Evolutionary conservation across 2,888 invertebrate genomes (phyloP).

Genomic region (Nowickia ferox): DNA sequence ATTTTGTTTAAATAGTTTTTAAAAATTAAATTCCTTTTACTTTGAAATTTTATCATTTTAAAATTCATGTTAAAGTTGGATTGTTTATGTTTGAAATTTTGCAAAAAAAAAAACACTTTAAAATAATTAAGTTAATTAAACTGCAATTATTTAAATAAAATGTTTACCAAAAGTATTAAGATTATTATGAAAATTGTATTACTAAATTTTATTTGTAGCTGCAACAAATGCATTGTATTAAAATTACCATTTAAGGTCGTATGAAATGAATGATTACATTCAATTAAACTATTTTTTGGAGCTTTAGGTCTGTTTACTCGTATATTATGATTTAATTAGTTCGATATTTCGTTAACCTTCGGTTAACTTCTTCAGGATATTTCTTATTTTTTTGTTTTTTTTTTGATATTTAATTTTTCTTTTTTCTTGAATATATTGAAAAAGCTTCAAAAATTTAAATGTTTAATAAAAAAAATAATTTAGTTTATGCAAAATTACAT

Average conservation of each 20-base stretch:
- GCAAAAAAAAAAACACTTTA: neutral
- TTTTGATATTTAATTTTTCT: too few relatives aligned
- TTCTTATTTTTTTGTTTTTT: too few relatives aligned
- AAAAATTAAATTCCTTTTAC: neutral
- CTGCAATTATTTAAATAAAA: neutral
- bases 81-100: neutral
- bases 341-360: too few relatives aligned
- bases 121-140: neutral
- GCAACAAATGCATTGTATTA: neutral
- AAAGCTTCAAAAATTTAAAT: too few relatives aligned
- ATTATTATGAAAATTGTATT: neutral
- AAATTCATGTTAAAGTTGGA: neutral
- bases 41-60: neutral
- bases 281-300: too few relatives aligned
- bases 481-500: too few relatives aligned
- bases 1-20: conserved; percentile 1
- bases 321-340: too few relatives aligned
- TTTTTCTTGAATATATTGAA: too few relatives aligned
- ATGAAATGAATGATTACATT: neutral
- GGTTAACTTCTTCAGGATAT: too few relatives aligned
- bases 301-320: too few relatives aligned
- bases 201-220: neutral
- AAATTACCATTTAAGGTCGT: neutral
- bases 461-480: too few relatives aligned
- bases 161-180: neutral